Evolutionary conservation across 92 coral and sea anemone species (phyloP).

Genomic region (Blastomussa wellsi): DNA sequence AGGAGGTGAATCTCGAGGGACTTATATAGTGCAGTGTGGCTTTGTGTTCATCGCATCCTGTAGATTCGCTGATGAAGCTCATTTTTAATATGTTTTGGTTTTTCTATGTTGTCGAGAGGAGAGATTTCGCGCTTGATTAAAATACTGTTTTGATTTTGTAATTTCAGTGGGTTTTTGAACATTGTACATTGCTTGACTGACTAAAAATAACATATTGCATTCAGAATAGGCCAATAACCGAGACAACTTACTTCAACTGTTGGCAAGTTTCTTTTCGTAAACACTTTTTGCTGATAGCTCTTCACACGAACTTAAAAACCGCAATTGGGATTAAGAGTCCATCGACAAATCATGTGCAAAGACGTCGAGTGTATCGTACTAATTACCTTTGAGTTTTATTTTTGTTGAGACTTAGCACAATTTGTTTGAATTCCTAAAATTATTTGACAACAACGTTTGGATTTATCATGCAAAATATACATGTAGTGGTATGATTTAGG

Average conservation of each 20-base stretch:
- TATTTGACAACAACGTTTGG: not conserved
- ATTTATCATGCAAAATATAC: conserved; percentile 8
- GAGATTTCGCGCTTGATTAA: not conserved
- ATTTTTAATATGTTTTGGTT: conserved; percentile 22
- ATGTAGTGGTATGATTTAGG: conserved; percentile 1
- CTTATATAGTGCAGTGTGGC: conserved; percentile 1
- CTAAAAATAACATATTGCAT: conserved; percentile 5
- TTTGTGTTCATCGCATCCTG: not conserved
- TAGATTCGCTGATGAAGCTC: conserved; percentile 3
- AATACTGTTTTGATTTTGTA: not conserved
- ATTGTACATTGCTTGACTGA: not conserved
- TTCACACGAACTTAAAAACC: conserved; percentile 41
- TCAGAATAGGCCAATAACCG: conserved; percentile 13
- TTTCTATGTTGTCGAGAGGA: conserved; percentile 8
- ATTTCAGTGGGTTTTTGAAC: not conserved
- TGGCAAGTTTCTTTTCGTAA: conserved; percentile 41
- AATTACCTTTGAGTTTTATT: conserved; percentile 35
- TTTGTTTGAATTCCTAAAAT: conserved; percentile 40
- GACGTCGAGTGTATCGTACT: conserved; percentile 39
- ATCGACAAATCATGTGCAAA: conserved; percentile 36
- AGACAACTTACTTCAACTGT: conserved; percentile 19
- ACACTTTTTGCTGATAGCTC: conserved; percentile 42
- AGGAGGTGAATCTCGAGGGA: conserved; percentile 25
- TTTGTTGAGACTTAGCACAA: conserved; percentile 28
- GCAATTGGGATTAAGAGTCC: conserved; percentile 42